Evolutionary conservation across 2,888 invertebrate genomes (phyloP).

Genomic region (Agonopterix heracliana): DNA sequence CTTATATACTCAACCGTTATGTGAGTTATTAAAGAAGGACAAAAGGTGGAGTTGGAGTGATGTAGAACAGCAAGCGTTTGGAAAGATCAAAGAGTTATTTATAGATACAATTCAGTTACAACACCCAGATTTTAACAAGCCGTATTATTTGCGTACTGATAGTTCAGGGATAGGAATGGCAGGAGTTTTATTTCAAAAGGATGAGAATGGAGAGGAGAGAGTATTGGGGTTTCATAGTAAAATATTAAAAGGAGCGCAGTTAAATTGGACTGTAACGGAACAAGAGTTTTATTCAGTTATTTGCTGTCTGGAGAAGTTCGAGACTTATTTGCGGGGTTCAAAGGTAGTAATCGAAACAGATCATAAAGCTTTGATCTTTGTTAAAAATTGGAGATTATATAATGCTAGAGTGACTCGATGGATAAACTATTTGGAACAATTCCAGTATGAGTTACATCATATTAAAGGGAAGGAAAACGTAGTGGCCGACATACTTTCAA

Average conservation of each 20-base stretch:
- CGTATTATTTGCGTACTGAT: conserved; percentile 13
- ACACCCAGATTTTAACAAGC: conserved; percentile 4
- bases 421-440: conserved; percentile 19
- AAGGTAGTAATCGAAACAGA: conserved; percentile 19
- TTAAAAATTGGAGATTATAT: conserved; percentile 19
- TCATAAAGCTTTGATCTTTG: conserved; percentile 18
- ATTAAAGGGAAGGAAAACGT: conserved; percentile 13
- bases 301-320: conserved; percentile 18
- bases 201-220: conserved; percentile 8
- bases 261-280: conserved; percentile 22
- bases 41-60: conserved; percentile 12
- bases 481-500: conserved; percentile 11
- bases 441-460: conserved; percentile 16
- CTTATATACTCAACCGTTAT: conserved; percentile 11
- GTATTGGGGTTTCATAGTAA: conserved; percentile 18
- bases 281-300: conserved; percentile 23
- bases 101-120: conserved; percentile 5
- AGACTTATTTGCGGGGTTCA: conserved; percentile 20
- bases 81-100: conserved; percentile 14
- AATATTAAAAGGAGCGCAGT: conserved; percentile 5
- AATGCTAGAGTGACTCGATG: conserved; percentile 18
- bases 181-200: conserved; percentile 17
- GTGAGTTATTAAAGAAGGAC: conserved; percentile 16
- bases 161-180: conserved; percentile 16
- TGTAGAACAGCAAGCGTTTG: conserved; percentile 14